Conservation (phyloP, 2,888 invertebrate species). For the Myopa tessellatipennis region DNA sequence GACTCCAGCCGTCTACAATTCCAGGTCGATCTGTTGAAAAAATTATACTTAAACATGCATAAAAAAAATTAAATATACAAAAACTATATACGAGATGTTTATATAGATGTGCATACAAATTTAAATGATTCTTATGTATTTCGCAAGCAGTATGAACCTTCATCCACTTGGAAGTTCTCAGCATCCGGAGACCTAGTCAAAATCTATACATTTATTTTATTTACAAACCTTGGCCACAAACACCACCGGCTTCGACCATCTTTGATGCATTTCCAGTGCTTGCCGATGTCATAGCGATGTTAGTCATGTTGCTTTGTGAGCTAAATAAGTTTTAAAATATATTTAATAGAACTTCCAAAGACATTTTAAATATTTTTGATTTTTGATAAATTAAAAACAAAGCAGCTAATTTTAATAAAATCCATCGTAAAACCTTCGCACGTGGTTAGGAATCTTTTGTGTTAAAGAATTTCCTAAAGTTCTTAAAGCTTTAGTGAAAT, state of each 20-base stretch:
- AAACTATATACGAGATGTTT: no score
- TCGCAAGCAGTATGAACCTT: no score
- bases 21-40: no score
- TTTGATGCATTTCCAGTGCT: not conserved
- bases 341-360: not conserved
- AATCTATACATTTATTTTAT: not conserved
- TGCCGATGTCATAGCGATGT: conserved; percentile 2
- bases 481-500: no score
- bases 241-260: conserved; percentile 22
- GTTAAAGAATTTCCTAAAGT: no score
- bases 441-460: not conserved
- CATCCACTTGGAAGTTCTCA: not conserved
- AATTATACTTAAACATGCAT: no score
- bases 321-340: conserved; percentile 24
- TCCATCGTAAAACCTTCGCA: not conserved
- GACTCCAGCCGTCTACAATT: no score
- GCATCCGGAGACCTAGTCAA: not conserved
- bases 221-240: conserved; percentile 28
- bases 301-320: conserved; percentile 22
- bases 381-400: not conserved
- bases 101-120: no score
- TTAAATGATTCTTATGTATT: no score
- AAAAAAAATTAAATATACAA: no score
- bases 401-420: not conserved
- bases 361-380: not conserved